Percentiles rank a stretch among this genome's conserved stretches.
phyloP scores from a whole-genome alignment of 1,140 invertebrate species.

The Drosophila willistoni region DNA sequence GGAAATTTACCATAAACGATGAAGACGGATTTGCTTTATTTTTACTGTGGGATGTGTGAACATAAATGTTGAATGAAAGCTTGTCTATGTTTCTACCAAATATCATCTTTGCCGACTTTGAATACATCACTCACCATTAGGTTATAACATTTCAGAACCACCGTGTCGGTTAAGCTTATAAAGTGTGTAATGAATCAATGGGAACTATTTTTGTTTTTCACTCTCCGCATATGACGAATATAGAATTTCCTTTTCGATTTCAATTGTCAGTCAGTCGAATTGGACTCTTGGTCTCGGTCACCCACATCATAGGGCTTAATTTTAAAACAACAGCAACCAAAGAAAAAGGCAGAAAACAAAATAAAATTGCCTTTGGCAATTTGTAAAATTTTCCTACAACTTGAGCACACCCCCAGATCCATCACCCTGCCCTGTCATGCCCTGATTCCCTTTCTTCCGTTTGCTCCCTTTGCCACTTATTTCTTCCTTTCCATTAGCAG shows the following conservation, averaged over 20 bases:
- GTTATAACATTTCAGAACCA: background rate
- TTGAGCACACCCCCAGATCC: constrained; percentile 31
- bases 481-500: constrained; percentile 67
- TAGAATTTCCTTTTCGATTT: constrained; percentile 2
- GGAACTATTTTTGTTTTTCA: background rate
- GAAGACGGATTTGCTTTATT: too few species aligned
- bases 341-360: background rate
- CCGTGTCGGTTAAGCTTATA: background rate
- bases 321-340: constrained; percentile 30
- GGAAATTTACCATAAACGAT: too few species aligned
- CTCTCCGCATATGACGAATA: background rate
- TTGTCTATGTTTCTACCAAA: too few species aligned
- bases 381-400: constrained; percentile 69
- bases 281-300: constrained; percentile 43
- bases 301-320: constrained; percentile 73
- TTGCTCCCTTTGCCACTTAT: constrained; percentile 7
- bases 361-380: constrained; percentile 76
- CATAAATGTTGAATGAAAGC: too few species aligned
- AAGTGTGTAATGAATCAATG: background rate
- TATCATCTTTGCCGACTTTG: too few species aligned
- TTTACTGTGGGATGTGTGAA: too few species aligned
- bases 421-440: too few species aligned
- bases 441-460: background rate
- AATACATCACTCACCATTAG: too few species aligned
- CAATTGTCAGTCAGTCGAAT: constrained; percentile 20